A percentile compares a stretch with the other conserved stretches of the same genome.
Conservation (phyloP, 2,888 invertebrate species). For the Aphidius colemani region DNA sequence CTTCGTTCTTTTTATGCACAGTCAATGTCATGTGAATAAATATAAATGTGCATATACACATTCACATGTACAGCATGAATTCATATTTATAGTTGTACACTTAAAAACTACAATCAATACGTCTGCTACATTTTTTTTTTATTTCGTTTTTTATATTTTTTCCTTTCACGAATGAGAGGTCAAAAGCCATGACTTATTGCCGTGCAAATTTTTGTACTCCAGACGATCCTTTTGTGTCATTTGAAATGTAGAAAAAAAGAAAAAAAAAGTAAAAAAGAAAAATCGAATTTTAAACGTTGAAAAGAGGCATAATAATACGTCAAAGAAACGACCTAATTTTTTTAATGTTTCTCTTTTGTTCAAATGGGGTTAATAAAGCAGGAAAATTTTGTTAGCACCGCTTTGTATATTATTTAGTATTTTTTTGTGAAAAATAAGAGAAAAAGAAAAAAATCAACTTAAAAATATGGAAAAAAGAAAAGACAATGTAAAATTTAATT, state of each 20-base stretch:
- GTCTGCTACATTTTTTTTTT: conserved; percentile 2
- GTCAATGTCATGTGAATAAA: conserved; percentile 26
- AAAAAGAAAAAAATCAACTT: background rate
- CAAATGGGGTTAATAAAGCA: conserved; percentile 13
- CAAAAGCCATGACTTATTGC: conserved; percentile 24
- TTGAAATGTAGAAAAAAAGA: conserved; percentile 15
- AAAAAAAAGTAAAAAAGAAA: conserved; percentile 25
- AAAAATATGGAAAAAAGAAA: conserved; percentile 20
- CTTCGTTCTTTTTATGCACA: conserved; percentile 10
- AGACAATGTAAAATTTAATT: conserved; percentile 6
- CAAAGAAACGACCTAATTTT: conserved; percentile 26
- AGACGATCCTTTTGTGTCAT: conserved; percentile 9
- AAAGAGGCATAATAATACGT: conserved; percentile 22
- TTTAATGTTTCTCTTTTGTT: conserved; percentile 14
- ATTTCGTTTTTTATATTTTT: conserved; percentile 19
- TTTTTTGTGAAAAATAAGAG: conserved; percentile 11
- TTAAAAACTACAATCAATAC: background rate
- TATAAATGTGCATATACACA: background rate
- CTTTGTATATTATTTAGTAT: conserved; percentile 11
- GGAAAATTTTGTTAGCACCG: conserved; percentile 20
- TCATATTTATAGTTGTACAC: background rate
- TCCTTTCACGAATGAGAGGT: conserved; percentile 6
- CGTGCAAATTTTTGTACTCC: conserved; percentile 23
- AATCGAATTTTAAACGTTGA: conserved; percentile 29
- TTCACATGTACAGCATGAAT: conserved; percentile 3